Evolutionary conservation across 1,140 invertebrate genomes (phyloP).

Genomic region (Cataglyphis hispanica): DNA sequence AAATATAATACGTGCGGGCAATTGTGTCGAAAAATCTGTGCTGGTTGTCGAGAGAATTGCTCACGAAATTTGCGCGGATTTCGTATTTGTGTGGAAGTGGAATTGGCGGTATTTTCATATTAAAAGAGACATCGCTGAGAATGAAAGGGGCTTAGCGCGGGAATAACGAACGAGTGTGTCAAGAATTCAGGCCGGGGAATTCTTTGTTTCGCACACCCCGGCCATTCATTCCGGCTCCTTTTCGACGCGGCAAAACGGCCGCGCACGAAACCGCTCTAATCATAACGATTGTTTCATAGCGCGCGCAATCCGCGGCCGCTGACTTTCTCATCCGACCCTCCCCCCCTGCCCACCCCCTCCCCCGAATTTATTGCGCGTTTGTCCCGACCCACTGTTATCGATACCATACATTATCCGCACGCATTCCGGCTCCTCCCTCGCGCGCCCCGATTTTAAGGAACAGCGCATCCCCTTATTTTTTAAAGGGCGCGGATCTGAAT

Average conservation of each 20-base stretch:
- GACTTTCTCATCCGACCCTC: conserved; percentile 24
- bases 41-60: too few species aligned
- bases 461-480: neutral
- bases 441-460: conserved; percentile 25
- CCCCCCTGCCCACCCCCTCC: too few species aligned
- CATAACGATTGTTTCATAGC: conserved; percentile 66
- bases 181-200: conserved; percentile 64
- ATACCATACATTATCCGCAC: conserved; percentile 57
- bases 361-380: conserved; percentile 45
- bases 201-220: conserved; percentile 49
- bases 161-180: conserved; percentile 59
- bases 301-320: conserved; percentile 32
- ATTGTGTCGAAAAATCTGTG: too few species aligned
- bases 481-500: neutral
- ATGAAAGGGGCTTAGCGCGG: conserved; percentile 32
- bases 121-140: conserved; percentile 1
- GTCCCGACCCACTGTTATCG: conserved; percentile 33
- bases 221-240: conserved; percentile 50
- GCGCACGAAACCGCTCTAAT: conserved; percentile 66
- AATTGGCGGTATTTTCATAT: conserved; percentile 37
- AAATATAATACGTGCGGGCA: too few species aligned
- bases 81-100: neutral
- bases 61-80: neutral
- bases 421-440: neutral
- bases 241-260: conserved; percentile 46